phyloP scores from a whole-genome alignment of 2,888 invertebrate genomes.

The Pollenia amentaria region DNA sequence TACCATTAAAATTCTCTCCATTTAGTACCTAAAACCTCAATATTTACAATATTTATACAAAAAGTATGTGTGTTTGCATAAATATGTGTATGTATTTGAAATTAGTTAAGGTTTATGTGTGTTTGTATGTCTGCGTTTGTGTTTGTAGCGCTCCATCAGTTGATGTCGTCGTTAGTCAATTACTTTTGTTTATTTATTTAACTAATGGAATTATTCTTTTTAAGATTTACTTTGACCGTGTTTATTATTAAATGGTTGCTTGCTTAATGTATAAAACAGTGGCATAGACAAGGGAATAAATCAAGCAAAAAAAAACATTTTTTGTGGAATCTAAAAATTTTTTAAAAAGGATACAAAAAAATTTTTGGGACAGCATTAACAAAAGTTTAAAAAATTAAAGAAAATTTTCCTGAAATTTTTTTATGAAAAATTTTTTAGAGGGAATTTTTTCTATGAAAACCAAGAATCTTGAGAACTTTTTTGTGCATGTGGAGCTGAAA shows the following conservation, averaged over 20 bases:
- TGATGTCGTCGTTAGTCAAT: slow-evolving; percentile 73
- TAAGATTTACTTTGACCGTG: slow-evolving; percentile 63
- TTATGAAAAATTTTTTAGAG: too few species aligned
- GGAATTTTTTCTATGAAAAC: too few species aligned
- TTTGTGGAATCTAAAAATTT: background rate
- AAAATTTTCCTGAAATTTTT: too few species aligned
- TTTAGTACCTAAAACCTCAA: slow-evolving; percentile 40
- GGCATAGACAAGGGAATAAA: background rate
- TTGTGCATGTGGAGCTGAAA: too few species aligned
- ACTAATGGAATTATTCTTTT: slow-evolving; percentile 82
- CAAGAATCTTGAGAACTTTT: too few species aligned
- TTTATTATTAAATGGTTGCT: slow-evolving; percentile 55
- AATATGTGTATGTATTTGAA: background rate
- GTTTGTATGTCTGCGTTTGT: background rate
- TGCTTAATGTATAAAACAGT: slow-evolving; percentile 42
- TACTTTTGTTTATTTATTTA: slow-evolving; percentile 81
- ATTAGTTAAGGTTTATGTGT: background rate
- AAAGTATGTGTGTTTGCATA: background rate
- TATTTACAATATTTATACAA: slow-evolving; percentile 14
- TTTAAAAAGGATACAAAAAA: too few species aligned
- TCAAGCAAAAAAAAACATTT: background rate
- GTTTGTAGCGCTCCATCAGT: slow-evolving; percentile 17
- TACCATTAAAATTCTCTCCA: background rate
- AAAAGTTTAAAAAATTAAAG: too few species aligned
- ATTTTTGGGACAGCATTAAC: too few species aligned